Evolutionary conservation across 2,113 vertebrate species (phyloP).

Genomic region (Thymallus thymallus): DNA sequence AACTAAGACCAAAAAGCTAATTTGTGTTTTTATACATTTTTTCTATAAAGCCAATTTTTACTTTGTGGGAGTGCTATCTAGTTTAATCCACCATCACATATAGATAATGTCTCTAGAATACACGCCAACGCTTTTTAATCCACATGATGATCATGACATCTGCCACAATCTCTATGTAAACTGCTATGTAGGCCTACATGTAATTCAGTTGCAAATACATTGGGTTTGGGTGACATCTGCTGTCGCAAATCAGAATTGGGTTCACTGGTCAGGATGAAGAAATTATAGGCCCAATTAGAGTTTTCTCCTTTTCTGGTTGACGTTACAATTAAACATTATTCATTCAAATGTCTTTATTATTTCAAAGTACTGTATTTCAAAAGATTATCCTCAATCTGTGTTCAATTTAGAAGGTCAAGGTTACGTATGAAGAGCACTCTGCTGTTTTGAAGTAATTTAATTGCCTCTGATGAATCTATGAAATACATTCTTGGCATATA

Average conservation of each 20-base stretch:
- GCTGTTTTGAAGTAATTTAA: neutral
- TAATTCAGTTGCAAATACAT: neutral
- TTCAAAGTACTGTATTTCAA: neutral
- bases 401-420: neutral
- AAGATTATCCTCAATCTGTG: neutral
- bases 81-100: no score
- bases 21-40: no score
- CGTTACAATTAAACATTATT: neutral
- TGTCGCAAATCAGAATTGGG: slow-evolving; percentile 24
- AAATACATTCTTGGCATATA: neutral
- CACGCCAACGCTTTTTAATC: no score
- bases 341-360: neutral
- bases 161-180: neutral
- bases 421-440: no score
- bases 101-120: no score
- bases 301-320: neutral
- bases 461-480: neutral
- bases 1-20: no score
- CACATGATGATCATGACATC: neutral
- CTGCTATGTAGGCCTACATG: neutral
- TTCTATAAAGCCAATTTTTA: no score
- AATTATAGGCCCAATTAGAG: neutral
- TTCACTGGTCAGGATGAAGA: neutral
- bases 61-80: no score
- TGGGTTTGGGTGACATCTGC: slow-evolving; percentile 57